phyloP scores from a whole-genome alignment of 1,140 invertebrate genomes.

The Drosophila busckii region DNA sequence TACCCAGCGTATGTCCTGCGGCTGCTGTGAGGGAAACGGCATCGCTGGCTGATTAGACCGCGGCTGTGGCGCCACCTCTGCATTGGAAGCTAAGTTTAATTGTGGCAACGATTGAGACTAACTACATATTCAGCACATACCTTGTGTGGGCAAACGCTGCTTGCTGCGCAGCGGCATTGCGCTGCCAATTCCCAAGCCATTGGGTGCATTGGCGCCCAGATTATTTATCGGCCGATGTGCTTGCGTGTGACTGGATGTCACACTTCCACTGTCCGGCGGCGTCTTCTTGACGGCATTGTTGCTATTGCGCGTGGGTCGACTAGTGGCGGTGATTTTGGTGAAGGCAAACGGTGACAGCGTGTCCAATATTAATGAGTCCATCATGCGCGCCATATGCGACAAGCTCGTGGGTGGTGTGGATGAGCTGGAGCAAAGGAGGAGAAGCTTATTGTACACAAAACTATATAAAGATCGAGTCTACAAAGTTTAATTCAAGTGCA shows the following conservation, averaged over 20 bases:
- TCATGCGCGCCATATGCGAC: slow-evolving; percentile 85
- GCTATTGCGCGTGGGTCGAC: slow-evolving; percentile 52
- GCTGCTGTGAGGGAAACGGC: slow-evolving; percentile 64
- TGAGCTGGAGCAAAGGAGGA: slow-evolving; percentile 46
- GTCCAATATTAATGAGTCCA: slow-evolving; percentile 85
- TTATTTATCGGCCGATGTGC: slow-evolving; percentile 52
- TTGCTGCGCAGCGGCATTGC: slow-evolving; percentile 43
- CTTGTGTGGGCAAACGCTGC: slow-evolving; percentile 71
- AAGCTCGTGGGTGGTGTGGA: slow-evolving; percentile 81
- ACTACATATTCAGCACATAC: slow-evolving; percentile 35
- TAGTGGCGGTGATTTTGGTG: slow-evolving; percentile 82
- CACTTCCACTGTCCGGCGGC: slow-evolving; percentile 5
- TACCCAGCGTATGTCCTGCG: slow-evolving; percentile 74
- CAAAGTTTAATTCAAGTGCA: no score
- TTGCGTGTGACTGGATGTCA: slow-evolving; percentile 17
- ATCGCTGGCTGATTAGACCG: slow-evolving; percentile 50
- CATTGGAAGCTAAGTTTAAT: slow-evolving; percentile 53
- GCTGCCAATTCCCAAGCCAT: slow-evolving; percentile 65
- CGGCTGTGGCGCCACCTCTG: slow-evolving; percentile 73
- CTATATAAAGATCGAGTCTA: no score
- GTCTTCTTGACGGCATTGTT: slow-evolving; percentile 43
- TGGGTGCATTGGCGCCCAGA: slow-evolving; percentile 77
- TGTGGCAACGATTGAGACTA: slow-evolving; percentile 15
- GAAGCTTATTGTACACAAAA: no score
- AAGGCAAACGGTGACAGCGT: slow-evolving; percentile 82